Conservation (phyloP, 2,113 vertebrate species). For the Perca fluviatilis region DNA sequence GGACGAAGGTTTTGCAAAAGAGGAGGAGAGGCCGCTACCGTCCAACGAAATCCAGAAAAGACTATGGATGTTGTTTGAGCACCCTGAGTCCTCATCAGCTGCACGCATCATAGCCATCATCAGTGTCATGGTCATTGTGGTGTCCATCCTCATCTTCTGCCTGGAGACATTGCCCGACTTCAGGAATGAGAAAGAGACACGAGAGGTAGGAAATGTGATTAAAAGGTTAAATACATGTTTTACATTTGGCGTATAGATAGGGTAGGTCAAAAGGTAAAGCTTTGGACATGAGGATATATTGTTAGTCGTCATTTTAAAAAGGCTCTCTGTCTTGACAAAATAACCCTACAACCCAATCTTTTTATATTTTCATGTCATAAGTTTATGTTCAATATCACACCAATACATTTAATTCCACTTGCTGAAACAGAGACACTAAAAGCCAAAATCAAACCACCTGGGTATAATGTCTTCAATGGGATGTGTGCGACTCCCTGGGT, state of each 20-base stretch:
- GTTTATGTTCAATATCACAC: not conserved
- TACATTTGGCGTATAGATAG: not conserved
- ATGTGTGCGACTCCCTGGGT: conserved; percentile 39
- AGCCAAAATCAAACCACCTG: not conserved
- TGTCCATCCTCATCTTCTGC: conserved; percentile 96
- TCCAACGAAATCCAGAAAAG: conserved; percentile 82
- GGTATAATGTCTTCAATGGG: conserved; percentile 25
- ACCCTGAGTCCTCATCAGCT: conserved; percentile 91
- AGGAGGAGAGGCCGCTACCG: conserved; percentile 86
- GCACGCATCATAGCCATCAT: conserved; percentile 93
- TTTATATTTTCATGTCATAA: not conserved
- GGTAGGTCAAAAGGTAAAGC: not conserved
- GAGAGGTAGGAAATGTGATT: conserved; percentile 83
- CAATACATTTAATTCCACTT: not conserved
- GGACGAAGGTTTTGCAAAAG: conserved; percentile 91
- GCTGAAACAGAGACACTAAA: not conserved
- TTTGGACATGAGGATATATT: not conserved
- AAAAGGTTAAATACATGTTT: not conserved
- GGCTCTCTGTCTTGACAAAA: not conserved
- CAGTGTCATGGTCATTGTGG: conserved; percentile 93
- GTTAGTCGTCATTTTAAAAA: not conserved
- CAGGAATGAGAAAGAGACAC: conserved; percentile 85
- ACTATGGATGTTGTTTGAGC: conserved; percentile 94
- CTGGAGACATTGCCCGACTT: conserved; percentile 94
- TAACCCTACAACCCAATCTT: not conserved